Conservation (phyloP, 1,140 invertebrate genomes). For the Drosophila santomea region DNA sequence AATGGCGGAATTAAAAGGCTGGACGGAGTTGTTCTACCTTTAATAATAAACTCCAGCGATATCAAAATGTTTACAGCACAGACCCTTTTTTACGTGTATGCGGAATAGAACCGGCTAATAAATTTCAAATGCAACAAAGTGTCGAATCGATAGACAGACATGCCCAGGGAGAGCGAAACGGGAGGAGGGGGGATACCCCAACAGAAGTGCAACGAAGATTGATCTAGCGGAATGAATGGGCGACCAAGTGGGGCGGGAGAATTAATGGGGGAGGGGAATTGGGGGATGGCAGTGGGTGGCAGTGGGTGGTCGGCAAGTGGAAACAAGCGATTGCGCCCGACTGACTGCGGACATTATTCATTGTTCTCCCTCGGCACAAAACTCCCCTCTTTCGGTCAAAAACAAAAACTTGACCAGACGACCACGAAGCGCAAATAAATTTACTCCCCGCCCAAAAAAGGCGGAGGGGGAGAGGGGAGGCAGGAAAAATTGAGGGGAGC, state of each 20-base stretch:
- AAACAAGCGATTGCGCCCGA: constrained; percentile 70
- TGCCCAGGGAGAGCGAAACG: constrained; percentile 39
- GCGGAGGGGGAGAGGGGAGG: neutral
- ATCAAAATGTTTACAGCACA: neutral
- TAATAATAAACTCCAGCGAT: neutral
- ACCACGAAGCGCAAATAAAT: constrained; percentile 80
- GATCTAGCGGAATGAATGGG: constrained; percentile 82
- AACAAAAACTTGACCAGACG: constrained; percentile 76
- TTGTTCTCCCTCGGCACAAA: constrained; percentile 49
- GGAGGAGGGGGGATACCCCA: constrained; percentile 13
- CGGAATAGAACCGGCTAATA: constrained; percentile 61
- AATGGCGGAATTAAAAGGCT: neutral
- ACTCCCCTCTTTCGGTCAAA: constrained; percentile 30
- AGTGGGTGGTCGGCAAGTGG: constrained; percentile 47
- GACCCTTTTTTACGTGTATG: constrained; percentile 3
- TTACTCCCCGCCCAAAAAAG: constrained; percentile 26
- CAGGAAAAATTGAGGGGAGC: constrained; percentile 18
- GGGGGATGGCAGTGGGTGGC: neutral
- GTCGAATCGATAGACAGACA: constrained; percentile 76
- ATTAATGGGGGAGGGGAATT: neutral
- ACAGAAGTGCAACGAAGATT: constrained; percentile 78
- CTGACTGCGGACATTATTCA: constrained; percentile 74
- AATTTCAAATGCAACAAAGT: constrained; percentile 82
- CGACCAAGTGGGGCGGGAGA: constrained; percentile 28
- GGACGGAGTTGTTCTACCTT: too few relatives aligned